A percentile compares a stretch with the other conserved stretches of the same genome.
phyloP scores from a whole-genome alignment of 1,140 invertebrate genomes.

The Bombus waltoni region DNA sequence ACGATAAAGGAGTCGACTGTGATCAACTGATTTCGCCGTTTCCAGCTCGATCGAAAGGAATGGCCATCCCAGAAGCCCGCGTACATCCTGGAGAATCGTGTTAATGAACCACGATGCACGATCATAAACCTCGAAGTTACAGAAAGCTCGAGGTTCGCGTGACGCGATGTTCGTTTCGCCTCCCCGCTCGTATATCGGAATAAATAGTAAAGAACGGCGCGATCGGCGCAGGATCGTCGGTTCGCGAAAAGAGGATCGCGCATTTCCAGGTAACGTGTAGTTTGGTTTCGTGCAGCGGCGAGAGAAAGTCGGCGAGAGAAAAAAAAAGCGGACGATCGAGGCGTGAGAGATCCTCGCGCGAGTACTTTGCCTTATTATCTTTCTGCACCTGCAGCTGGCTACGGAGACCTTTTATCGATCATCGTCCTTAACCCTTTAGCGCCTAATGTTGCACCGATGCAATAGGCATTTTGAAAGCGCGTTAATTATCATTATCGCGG shows the following conservation, averaged over 20 bases:
- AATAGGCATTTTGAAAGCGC: neutral
- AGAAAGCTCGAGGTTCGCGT: slow-evolving; percentile 28
- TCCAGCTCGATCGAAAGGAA: neutral
- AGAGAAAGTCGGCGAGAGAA: slow-evolving; percentile 31
- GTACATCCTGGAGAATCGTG: neutral
- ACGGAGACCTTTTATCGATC: slow-evolving; percentile 26
- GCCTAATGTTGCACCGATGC: neutral
- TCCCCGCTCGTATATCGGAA: slow-evolving; percentile 5
- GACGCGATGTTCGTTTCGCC: slow-evolving; percentile 15
- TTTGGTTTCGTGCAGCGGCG: slow-evolving; percentile 22
- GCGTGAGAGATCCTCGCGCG: slow-evolving; percentile 37
- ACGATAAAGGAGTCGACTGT: neutral
- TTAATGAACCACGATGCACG: slow-evolving; percentile 17
- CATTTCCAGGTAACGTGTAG: slow-evolving; percentile 32
- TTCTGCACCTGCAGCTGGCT: slow-evolving; percentile 14
- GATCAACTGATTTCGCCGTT: neutral
- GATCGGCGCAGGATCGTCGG: slow-evolving; percentile 16
- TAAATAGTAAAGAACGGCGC: slow-evolving; percentile 29
- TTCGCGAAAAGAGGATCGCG: slow-evolving; percentile 25
- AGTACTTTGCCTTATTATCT: slow-evolving; percentile 30
- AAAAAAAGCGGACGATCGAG: neutral
- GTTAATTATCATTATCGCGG: no score
- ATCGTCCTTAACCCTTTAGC: neutral
- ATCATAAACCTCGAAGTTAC: slow-evolving; percentile 7
- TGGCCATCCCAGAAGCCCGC: neutral